These are phyloP conservation scores for Lithophane ornitopus DNA, from an alignment of 2,888 invertebrate genomes.

Conservation along the genomic window DNA sequence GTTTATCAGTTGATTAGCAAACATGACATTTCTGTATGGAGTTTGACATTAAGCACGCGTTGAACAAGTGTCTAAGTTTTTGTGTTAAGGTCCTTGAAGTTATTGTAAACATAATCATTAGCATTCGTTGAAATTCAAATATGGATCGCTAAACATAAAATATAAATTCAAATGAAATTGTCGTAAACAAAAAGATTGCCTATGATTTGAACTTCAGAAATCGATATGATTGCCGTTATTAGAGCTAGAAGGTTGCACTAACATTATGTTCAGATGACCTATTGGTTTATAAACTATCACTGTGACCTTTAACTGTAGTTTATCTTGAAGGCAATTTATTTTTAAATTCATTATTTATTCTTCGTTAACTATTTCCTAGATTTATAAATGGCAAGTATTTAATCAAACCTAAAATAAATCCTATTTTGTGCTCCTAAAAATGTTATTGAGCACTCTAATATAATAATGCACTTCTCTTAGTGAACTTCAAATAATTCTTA, in stretches of 20 bases:
- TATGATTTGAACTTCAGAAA: constrained; percentile 20
- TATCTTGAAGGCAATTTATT: not conserved
- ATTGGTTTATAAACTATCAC: not conserved
- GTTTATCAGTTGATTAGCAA: too few species aligned
- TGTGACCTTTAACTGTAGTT: not conserved
- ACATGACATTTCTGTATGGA: too few species aligned
- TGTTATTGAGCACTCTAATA: not conserved
- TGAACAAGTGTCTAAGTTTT: too few species aligned
- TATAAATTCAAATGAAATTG: not conserved
- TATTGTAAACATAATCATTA: not conserved
- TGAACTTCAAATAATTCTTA: too few species aligned
- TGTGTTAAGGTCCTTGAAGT: too few species aligned
- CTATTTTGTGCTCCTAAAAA: not conserved
- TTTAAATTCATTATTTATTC: not conserved
- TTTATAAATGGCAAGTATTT: not conserved
- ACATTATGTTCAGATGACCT: constrained; percentile 6
- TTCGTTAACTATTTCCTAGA: too few species aligned
- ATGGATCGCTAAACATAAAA: not conserved
- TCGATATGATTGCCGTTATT: constrained; percentile 50
- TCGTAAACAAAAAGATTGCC: not conserved
- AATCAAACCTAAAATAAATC: not conserved
- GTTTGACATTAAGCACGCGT: too few species aligned
- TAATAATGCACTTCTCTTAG: not conserved
- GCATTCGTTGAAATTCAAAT: not conserved
- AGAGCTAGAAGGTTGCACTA: constrained; percentile 42